These are phyloP conservation scores for Enteromius treurensis DNA, from an alignment of 2,797 vertebrate species.

Conservation along the genomic window DNA sequence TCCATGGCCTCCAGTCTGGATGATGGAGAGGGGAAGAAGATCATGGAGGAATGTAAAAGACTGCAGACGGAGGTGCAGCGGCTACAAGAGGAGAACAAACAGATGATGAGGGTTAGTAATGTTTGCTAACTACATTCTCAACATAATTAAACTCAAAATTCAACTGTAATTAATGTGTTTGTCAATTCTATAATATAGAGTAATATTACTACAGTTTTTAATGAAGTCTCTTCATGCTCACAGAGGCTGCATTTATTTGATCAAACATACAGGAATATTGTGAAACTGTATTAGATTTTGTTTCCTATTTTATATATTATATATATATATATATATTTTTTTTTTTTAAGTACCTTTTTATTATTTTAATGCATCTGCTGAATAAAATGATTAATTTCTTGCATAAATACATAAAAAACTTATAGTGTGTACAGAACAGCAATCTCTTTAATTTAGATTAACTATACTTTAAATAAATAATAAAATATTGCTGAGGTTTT, in stretches of 20 bases:
- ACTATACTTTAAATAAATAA: neutral
- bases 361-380: neutral
- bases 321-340: too few relatives aligned
- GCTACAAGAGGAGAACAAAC: slow-evolving; percentile 97
- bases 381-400: neutral
- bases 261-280: neutral
- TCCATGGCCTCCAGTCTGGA: slow-evolving; percentile 90
- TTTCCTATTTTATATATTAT: neutral
- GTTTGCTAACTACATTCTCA: neutral
- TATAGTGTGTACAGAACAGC: neutral
- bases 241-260: neutral
- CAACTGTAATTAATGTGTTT: neutral
- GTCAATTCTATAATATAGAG: neutral
- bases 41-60: slow-evolving; percentile 97
- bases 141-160: too few relatives aligned
- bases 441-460: neutral
- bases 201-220: neutral
- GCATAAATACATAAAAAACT: too few relatives aligned
- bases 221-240: neutral
- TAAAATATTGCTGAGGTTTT: neutral
- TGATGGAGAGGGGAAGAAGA: slow-evolving; percentile 92
- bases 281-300: neutral
- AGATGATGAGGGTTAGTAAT: slow-evolving; percentile 85
- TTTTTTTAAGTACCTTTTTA: neutral
- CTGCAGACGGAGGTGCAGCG: slow-evolving; percentile 95